A percentile compares a stretch with the other conserved stretches of the same genome.
These are phyloP conservation scores for Drosophila subquinaria DNA, from an alignment of 2,888 invertebrate species.

Conservation along the genomic window DNA sequence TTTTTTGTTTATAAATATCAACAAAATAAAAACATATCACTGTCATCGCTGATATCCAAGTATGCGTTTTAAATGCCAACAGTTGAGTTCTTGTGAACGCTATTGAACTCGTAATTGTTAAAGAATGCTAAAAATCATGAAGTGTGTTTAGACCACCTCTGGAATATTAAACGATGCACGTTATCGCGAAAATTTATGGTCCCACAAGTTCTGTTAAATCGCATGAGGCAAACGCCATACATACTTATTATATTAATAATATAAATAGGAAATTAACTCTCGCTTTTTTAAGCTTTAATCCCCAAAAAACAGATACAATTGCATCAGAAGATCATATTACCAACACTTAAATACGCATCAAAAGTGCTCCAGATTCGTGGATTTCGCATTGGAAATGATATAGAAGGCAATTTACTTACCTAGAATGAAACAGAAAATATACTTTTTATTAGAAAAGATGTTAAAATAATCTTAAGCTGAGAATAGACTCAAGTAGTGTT, in stretches of 20 bases:
- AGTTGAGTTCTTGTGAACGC: slow-evolving; percentile 75
- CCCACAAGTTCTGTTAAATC: slow-evolving; percentile 29
- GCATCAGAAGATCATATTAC: slow-evolving; percentile 28
- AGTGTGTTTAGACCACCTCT: slow-evolving; percentile 28
- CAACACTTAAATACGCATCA: slow-evolving; percentile 11
- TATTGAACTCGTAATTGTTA: slow-evolving; percentile 78
- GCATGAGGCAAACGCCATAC: slow-evolving; percentile 15
- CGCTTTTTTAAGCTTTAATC: background rate
- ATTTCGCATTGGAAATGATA: background rate
- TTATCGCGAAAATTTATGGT: slow-evolving; percentile 40
- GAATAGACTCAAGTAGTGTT: background rate
- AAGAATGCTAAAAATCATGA: slow-evolving; percentile 55
- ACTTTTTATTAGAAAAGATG: background rate
- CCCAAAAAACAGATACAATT: background rate
- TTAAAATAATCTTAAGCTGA: background rate
- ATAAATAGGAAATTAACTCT: background rate
- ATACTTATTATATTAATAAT: background rate
- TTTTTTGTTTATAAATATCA: slow-evolving; percentile 48
- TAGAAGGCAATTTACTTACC: slow-evolving; percentile 54
- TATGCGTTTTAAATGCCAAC: slow-evolving; percentile 73
- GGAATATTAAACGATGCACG: slow-evolving; percentile 58
- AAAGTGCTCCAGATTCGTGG: slow-evolving; percentile 41
- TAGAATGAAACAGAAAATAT: slow-evolving; percentile 44
- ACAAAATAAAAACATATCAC: slow-evolving; percentile 20
- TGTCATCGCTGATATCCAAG: slow-evolving; percentile 50